Conservation (phyloP, 2,888 invertebrate genomes). For the Spisula solida region DNA sequence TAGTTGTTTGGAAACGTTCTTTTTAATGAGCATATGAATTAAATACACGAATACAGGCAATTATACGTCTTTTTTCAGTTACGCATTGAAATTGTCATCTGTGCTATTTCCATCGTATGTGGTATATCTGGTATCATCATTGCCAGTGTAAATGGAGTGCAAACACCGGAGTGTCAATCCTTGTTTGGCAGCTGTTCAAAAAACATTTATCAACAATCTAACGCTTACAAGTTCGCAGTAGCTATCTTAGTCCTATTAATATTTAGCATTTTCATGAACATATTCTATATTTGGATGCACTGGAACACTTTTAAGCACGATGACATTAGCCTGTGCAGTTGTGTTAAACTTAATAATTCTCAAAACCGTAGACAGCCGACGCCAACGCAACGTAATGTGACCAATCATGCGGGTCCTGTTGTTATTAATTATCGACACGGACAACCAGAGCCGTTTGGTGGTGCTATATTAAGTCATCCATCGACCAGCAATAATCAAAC, state of each 20-base stretch:
- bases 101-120: not conserved
- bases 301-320: not conserved
- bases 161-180: not conserved
- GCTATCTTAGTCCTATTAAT: not conserved
- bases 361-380: not conserved
- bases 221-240: not conserved
- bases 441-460: conserved; percentile 12
- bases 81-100: not conserved
- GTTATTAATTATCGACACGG: conserved; percentile 20
- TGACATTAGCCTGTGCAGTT: not conserved
- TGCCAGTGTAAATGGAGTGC: not conserved
- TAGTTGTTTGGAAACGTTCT: too few species aligned
- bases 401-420: not conserved
- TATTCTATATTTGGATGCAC: not conserved
- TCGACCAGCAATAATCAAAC: not conserved
- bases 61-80: not conserved
- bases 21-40: too few species aligned
- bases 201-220: not conserved
- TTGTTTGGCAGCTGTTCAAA: not conserved
- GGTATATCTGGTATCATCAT: not conserved
- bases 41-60: too few species aligned
- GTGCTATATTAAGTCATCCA: not conserved
- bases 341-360: not conserved
- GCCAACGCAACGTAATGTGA: not conserved
- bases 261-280: not conserved